A percentile compares a stretch with the other conserved stretches of the same genome.
Conservation (phyloP, 2,888 invertebrate genomes). For the Argyra leucocephala region DNA sequence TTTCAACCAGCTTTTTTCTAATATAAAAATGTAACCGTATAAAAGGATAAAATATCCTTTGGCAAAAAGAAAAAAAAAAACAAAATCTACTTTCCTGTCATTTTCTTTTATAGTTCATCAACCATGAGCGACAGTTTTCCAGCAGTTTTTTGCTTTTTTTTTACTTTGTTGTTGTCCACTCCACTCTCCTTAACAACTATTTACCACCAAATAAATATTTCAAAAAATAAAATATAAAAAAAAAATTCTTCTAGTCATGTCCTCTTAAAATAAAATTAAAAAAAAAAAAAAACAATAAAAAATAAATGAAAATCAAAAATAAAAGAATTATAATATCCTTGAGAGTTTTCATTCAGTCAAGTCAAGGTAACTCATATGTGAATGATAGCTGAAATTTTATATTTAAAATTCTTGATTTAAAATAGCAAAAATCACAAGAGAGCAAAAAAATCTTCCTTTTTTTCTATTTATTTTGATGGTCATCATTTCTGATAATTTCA, state of each 20-base stretch:
- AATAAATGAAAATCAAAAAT: no score
- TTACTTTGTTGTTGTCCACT: no score
- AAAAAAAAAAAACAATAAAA: no score
- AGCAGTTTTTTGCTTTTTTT: background rate
- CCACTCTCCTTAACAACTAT: no score
- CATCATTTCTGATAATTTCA: background rate
- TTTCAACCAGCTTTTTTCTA: no score
- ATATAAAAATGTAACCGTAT: no score
- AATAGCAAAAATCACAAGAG: no score
- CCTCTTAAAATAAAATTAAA: background rate
- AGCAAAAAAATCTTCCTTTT: no score
- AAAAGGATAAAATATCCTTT: background rate
- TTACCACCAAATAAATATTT: background rate
- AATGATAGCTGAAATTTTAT: slow-evolving; percentile 6
- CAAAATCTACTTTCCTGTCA: background rate
- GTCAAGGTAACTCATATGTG: slow-evolving; percentile 6
- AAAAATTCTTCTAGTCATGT: background rate
- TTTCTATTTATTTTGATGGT: background rate
- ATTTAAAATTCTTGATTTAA: background rate
- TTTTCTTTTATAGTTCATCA: background rate
- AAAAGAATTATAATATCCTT: background rate
- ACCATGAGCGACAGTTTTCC: background rate
- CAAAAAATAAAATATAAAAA: background rate
- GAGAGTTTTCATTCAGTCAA: background rate
- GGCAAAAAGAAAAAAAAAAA: background rate